Base-by-base conservation (phyloP, 2,113 vertebrate genomes). In the Sylvia atricapilla region DNA sequence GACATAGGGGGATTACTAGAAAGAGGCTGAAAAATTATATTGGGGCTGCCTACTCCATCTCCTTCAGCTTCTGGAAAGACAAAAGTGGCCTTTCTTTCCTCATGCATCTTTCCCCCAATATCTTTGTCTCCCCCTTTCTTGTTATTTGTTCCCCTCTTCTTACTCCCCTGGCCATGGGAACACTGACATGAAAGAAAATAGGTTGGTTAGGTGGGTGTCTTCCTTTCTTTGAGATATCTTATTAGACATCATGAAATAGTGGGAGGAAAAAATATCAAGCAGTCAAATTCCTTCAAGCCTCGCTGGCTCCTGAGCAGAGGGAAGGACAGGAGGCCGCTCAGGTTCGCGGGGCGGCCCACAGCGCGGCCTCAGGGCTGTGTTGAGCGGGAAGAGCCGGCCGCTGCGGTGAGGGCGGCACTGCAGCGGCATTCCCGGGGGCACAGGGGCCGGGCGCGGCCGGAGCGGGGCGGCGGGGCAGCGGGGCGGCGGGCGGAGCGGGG, bases 61-160 rank as follows among this genome's bases (percentile, higher is more conserved):
- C n/a, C 66, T 80, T n/a, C 55, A 69, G 47, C 35, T 73, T 72
- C 31, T 35, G 30, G 31, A 73, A 80, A 37, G 31, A 47, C 6
- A 28, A 64, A 79, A 44, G 28, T 0, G 1, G 16, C 30, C 39
- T 25, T 43, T 41, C 23, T 49, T 78, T 37, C 33, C 24, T 84
- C 0, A 1, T 3, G 0, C 20, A 6, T 33, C n/a, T 30, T 49
- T 73, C 6, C 24, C 31, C 12, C 28, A n/a, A 2, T 16, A 18
- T 13, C 3, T 52, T n/a, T 25, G 19, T 33, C 52, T 44, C 50
- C 15, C 13, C 17, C 75, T 62, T 60, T 24, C 41, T 33, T 47
- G 33, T 46, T 60, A 13, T 37, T 76, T 47, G 15, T n/a, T 85
- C 44, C 27, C 67, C 22, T 78, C 30, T 63, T 28, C 11, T 70